Evolutionary conservation across 2,113 vertebrate species (phyloP).

Genomic region (Aplodontia rufa): DNA sequence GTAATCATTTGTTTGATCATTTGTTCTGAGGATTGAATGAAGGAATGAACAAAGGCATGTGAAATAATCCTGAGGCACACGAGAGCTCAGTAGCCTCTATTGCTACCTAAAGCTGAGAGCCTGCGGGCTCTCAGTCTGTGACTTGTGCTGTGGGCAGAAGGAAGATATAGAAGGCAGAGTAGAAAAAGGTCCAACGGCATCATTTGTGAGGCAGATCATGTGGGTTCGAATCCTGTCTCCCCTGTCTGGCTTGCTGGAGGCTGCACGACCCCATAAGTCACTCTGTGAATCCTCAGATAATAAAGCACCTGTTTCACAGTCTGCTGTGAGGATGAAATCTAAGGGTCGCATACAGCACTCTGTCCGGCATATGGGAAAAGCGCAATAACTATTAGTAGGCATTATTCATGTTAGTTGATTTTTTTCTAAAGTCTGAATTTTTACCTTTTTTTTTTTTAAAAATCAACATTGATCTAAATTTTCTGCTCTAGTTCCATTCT

Average conservation of each 20-base stretch:
- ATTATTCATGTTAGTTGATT: not conserved
- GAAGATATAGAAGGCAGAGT: not conserved
- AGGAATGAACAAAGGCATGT: not conserved
- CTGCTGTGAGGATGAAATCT: not conserved
- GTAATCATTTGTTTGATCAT: too few species aligned
- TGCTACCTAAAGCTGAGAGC: not conserved
- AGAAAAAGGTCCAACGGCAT: not conserved
- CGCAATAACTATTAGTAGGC: not conserved
- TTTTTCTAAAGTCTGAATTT: constrained; percentile 7
- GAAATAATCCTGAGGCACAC: not conserved
- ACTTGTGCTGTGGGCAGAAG: not conserved
- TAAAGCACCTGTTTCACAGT: not conserved
- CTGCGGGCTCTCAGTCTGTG: not conserved
- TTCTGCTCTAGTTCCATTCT: not conserved
- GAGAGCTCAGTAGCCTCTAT: not conserved
- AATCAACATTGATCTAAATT: not conserved
- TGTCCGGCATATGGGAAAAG: not conserved
- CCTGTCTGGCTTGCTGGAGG: not conserved
- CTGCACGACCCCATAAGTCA: not conserved
- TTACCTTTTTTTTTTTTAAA: not conserved
- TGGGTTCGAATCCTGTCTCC: not conserved
- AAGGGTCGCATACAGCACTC: fast-evolving
- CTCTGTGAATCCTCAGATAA: not conserved
- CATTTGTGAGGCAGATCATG: fast-evolving
- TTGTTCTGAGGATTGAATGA: not conserved